Evolutionary conservation across 2,888 invertebrate species (phyloP), one percentile per base, ranked within the genome.

Genomic region (Aproaerema taeniolella): DNA sequence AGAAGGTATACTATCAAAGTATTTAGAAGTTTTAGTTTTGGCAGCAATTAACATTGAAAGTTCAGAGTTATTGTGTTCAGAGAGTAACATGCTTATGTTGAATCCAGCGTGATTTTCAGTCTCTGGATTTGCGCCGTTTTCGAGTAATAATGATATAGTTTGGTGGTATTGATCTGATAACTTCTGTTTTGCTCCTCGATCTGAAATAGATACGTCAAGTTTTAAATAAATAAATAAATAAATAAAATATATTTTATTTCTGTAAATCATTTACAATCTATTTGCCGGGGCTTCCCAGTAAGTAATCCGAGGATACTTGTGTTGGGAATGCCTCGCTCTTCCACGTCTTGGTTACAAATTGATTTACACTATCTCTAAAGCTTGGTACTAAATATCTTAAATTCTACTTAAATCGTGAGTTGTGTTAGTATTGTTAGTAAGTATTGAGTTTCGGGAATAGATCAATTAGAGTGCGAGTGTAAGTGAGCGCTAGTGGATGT

Each of bases 101-200:
- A 66, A 63, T 0, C 87, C 88, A 0, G 74, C 70, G 35, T 78
- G 70, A 43, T 88, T 89, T 2, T 74, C 64, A n/a, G 79, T 57
- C 41, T 58, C 53, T 0, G 87, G 81, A 16, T 88, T 74, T 0
- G 88, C 88, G 2, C 78, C 76, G 26, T 70, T 43, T n/a, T 75
- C 63, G 0, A 88, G 43, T 1, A 89, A 43, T 0, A 66, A 45
- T 36, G 75, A 70, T n/a, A 88, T 74, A 8, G 87, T 82, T 28
- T 71, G 65, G 7, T 60, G 35, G 35, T 55, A 83, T 2, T 76
- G 55, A 1, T 68, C 68, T 0, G 63, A 5, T 43, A 0, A 78
- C 48, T 43, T 62, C 64, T 0, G 67, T 53, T 41, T 73, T 78
- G 56, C 69, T 75, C 61, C 61, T 16, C 58, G 51, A 34, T 64